Evolutionary conservation across 2,113 vertebrate genomes (phyloP), one percentile per base, ranked within the genome.

Genomic region (Mugil cephalus): DNA sequence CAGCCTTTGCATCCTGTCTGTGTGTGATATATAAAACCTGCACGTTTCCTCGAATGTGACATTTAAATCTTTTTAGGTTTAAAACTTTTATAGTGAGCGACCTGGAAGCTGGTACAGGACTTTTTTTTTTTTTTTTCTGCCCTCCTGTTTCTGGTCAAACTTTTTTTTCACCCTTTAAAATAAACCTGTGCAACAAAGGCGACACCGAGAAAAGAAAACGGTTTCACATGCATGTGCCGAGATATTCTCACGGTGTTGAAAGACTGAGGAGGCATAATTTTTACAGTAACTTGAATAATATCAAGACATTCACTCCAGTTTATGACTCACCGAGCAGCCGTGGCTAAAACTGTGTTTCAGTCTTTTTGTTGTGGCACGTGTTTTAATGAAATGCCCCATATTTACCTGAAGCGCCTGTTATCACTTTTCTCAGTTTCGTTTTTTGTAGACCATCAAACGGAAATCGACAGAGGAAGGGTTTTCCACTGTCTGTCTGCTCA

Each of bases 261-360:
- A 69, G 58, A 46, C 42, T 47, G 61, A 72, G 38, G 55, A 69
- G 18, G 53, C 34, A 43, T 53, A 61, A 55, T 84, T 90, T 70
- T 90, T 95, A 95, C 94, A 93, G 95, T 95, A 91, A 95, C 85
- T 83, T 86, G 89, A 94, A 94, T 92, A 94, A 95, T 94, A 94
- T 87, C 95, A 87, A 91, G 82, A 94, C 92, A 94, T 87, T 94
- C 90, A 82, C 87, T 77, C 90, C 93, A 60, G 62, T 93, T 3
- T 92, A 8, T 95, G 95, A 95, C 91, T 96, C 91, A 93, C 89
- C 80, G 88, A 86, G 86, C 88, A 91, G 84, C 91, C 69, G 69
- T 83, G 91, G 93, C 92, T 87, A 89, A 91, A 91, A 92, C 46
- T 63, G 79, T 87, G 88, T 94, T 83, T 70, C 92, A 71, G 68